Evolutionary conservation across 1,140 invertebrate species (phyloP), one percentile per base, ranked within the genome.

Genomic region (Papilio polytes): DNA sequence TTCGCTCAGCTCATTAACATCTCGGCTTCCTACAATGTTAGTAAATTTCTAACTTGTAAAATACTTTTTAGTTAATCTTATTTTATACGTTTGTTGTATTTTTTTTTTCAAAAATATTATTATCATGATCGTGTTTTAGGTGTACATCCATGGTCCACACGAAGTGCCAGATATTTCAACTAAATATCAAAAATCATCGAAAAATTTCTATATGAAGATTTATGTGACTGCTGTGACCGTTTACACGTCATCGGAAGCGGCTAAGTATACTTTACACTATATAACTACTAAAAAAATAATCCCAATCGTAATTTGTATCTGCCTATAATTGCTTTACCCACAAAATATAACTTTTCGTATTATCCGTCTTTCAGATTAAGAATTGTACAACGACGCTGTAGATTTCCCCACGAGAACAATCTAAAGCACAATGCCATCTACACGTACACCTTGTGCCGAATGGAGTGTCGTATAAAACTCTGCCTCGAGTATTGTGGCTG

Each of bases 1-100:
- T 97, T 97, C 87, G 96, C 96, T 0, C 96, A 97, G 88, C 95
- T 97, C n/a, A 96, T 97, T n/a, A 97, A 97, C 80, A 94, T 97
- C 66, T 96, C 96, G 0, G 96, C 95, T 3, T 95, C 95, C 22
- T 97, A 96, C 85, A 94, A 95, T 86, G 96, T 96, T 90, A 95
- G 89, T 90, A 70, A 78, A 18, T 20, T 70, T 31, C 7, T 3
- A 15, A 70, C 0, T 26, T 13, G 63, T 70, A 2, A 15, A 26
- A 31, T 31, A 0, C 15, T 41, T 1, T 46, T 20, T n/a, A 87
- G 89, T 94, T 70, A n/a, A 22, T 72, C 15, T n/a, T 53, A 48
- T 73, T 73, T 18, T 56, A 56, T 15, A 13, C 10, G 3, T 48
- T 2, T 3, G 0, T 13, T 2, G 10, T 13, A 48, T 13, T 48